Conservation (phyloP, 2,113 vertebrate species). For the Paratilapia polleni region DNA sequence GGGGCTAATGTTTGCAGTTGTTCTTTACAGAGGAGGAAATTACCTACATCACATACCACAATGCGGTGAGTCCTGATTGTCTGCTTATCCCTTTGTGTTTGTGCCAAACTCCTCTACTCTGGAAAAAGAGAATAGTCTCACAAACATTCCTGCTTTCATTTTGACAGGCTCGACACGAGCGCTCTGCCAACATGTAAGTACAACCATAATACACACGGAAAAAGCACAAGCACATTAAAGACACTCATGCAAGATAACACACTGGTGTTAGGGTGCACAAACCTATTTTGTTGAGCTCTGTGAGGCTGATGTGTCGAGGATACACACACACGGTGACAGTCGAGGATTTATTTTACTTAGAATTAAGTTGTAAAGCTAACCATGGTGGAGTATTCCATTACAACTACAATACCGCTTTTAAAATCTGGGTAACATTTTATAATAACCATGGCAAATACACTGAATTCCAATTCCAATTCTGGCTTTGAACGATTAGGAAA, state of each 20-base stretch:
- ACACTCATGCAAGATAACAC: not conserved
- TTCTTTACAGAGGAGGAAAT: constrained; percentile 71
- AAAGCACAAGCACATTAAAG: not conserved
- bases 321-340: no score
- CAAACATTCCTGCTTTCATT: not conserved
- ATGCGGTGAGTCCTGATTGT: constrained; percentile 64
- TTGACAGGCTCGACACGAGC: constrained; percentile 53
- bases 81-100: not conserved
- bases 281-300: not conserved
- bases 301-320: rapidly evolving
- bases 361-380: no score
- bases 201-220: not conserved
- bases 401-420: no score
- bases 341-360: not conserved
- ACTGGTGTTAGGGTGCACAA: not conserved
- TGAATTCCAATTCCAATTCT: no score
- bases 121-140: not conserved
- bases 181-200: constrained; percentile 66
- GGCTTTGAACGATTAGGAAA: no score
- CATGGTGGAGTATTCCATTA: no score
- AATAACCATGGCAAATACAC: no score
- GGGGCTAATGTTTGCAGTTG: not conserved
- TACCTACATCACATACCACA: constrained; percentile 71
- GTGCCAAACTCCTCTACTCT: not conserved
- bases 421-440: no score